Conservation (phyloP, 2,113 vertebrate species). For the Fulmarus glacialis region DNA sequence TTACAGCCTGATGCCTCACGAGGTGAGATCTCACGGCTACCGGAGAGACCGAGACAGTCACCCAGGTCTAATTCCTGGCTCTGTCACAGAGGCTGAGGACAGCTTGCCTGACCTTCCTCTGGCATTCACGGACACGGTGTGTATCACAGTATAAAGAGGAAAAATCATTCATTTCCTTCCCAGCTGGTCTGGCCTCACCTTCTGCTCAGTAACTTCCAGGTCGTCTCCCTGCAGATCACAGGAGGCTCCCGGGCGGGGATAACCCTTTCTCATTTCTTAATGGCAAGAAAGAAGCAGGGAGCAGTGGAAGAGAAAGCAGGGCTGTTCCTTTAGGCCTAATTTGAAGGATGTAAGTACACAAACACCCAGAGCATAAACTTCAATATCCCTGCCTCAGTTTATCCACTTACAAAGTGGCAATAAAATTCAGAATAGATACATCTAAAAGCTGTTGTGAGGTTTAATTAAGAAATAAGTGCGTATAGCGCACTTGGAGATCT, state of each 20-base stretch:
- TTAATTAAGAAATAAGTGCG: slow-evolving; percentile 29
- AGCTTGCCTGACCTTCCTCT: neutral
- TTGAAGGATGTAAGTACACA: neutral
- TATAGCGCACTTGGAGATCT: neutral
- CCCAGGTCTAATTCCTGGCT: neutral
- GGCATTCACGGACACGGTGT: neutral
- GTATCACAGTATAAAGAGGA: neutral
- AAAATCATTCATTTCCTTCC: neutral
- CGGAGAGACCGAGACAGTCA: neutral
- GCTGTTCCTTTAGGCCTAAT: neutral
- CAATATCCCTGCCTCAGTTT: neutral
- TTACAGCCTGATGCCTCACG: neutral
- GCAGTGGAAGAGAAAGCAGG: neutral
- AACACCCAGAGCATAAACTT: neutral
- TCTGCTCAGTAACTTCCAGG: neutral
- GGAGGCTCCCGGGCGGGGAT: rapidly evolving
- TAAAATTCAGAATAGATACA: neutral
- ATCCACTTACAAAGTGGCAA: neutral
- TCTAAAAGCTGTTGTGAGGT: neutral
- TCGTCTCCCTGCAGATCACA: neutral
- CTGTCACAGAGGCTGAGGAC: neutral
- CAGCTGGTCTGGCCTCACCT: neutral
- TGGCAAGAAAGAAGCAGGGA: neutral
- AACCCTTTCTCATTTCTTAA: neutral
- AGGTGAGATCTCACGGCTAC: neutral